Evolutionary conservation across 2,888 invertebrate species (phyloP), one percentile per base, ranked within the genome.

Genomic region (Heliothis peltigera): DNA sequence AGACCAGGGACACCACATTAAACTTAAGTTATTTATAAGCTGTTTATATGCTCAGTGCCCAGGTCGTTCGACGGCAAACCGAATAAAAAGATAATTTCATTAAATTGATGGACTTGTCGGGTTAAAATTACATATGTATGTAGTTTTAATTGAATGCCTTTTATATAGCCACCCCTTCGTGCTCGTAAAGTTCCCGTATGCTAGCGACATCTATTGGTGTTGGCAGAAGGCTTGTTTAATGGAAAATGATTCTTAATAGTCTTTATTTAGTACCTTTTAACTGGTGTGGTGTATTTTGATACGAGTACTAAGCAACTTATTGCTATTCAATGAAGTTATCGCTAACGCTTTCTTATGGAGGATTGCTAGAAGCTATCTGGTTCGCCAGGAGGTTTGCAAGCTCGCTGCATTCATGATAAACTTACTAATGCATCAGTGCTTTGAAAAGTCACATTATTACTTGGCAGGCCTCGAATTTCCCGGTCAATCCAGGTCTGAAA

Each of bases 121-220:
- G 54, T 75, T 60, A 54, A 75, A 78, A 64, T 79, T 69, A 75
- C 70, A 57, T 79, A 75, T 75, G 75, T 79, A 79, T 75, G 75
- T 57, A 46, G 60, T 79, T 75, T 69, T 75, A 75, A 75, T 79
- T 79, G 54, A 75, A 75, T 79, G 70, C 51, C 44, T 70, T 75
- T 79, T 70, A 68, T 79, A 75, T 56, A 47, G 70, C 58, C 78
- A 18, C 43, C 68, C 58, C 10, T 25, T 47, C 35, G 39, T 22
- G 56, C 39, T 76, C 70, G 70, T 74, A 78, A 75, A 68, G 44
- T 32, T 55, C 21, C 22, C 18, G 54, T 52, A n/a, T 15, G 21
- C 42, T 44, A 47, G 67, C 74, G 48, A 12, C 42, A 43, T 65
- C 58, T 73, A 46, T 19, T 7, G 19, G 46, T 55, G 72, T 17